These are phyloP conservation scores for Dolichotis patagonum DNA, from an alignment of 2,113 vertebrate species.

Conservation along the genomic window DNA sequence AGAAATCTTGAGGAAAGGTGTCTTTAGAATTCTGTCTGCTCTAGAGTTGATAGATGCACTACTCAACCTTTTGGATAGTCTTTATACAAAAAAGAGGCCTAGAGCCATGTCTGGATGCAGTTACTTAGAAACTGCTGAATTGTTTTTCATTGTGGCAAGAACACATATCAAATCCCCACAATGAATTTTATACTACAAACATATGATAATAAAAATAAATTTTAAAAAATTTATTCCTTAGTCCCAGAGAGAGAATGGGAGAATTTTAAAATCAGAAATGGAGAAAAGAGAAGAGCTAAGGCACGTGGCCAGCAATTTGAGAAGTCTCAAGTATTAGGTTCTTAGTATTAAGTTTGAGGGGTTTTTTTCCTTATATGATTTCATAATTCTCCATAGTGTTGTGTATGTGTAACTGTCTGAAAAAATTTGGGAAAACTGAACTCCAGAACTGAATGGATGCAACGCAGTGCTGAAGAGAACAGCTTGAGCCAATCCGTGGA, in stretches of 20 bases:
- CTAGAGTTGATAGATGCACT: neutral
- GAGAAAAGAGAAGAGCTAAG: neutral
- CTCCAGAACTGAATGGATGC: neutral
- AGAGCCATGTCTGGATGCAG: neutral
- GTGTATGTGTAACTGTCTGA: neutral
- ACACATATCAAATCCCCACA: neutral
- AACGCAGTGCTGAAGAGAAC: neutral
- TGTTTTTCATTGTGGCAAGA: neutral
- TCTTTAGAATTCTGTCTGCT: neutral
- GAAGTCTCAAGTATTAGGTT: neutral
- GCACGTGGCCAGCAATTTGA: neutral
- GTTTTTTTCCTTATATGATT: neutral
- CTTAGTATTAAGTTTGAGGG: neutral
- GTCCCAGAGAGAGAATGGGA: neutral
- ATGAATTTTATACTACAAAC: neutral
- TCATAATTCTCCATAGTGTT: neutral
- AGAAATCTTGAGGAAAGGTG: neutral
- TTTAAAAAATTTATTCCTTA: neutral
- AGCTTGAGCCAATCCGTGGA: neutral
- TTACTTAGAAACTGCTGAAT: neutral
- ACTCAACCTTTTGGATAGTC: neutral
- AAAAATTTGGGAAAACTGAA: neutral
- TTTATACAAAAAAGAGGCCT: neutral
- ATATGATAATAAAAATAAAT: neutral
- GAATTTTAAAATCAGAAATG: neutral